phyloP scores from a whole-genome alignment of 2,113 vertebrate genomes.

The Pongo abelii region DNA sequence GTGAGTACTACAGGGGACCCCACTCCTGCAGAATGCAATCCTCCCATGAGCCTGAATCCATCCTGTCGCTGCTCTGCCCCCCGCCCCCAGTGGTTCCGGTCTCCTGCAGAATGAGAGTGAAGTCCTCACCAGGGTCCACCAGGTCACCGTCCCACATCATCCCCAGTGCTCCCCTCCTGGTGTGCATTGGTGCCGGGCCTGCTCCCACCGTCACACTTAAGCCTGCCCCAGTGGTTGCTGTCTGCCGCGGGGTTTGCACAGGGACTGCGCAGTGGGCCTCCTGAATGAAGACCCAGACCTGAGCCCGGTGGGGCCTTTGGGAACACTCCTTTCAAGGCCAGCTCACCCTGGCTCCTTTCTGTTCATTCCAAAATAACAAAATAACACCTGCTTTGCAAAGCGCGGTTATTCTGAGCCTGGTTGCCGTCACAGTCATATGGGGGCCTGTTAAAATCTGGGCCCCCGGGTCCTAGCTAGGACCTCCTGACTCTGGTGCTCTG shows the following conservation, averaged over 20 bases:
- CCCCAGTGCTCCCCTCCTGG: too few relatives aligned
- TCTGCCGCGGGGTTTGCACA: neutral
- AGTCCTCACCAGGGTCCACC: neutral
- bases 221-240: neutral
- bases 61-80: neutral
- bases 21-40: neutral
- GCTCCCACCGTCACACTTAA: neutral
- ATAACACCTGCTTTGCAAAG: neutral
- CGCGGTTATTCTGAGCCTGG: neutral
- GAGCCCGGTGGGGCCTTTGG: neutral
- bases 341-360: neutral
- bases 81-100: neutral
- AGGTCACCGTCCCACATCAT: too few relatives aligned
- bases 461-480: neutral
- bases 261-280: neutral
- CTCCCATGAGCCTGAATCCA: neutral
- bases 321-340: neutral
- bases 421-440: neutral
- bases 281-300: neutral
- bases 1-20: neutral
- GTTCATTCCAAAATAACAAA: neutral
- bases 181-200: neutral
- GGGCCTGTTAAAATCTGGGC: neutral
- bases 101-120: accelerated
- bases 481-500: neutral